phyloP scores from a whole-genome alignment of 1,140 invertebrate genomes.

The Cephus cinctus region DNA sequence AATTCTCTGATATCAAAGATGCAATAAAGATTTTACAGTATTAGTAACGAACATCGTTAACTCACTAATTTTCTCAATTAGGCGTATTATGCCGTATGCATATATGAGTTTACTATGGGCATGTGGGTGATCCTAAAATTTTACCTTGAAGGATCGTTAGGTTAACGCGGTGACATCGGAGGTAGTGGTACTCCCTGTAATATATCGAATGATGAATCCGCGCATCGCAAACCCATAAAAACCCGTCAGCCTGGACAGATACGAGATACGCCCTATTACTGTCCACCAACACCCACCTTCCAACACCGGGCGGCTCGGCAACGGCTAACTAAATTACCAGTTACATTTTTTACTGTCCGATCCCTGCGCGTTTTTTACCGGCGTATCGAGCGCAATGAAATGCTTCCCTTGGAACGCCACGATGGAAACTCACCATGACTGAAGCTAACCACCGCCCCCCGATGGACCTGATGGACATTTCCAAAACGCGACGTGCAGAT shows the following conservation, averaged over 20 bases:
- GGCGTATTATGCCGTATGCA: no score
- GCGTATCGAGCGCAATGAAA: constrained; percentile 49
- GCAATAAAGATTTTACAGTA: no score
- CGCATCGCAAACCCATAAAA: constrained; percentile 55
- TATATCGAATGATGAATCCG: constrained; percentile 54
- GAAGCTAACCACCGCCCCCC: no score
- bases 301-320: constrained; percentile 41
- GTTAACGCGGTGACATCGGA: constrained; percentile 44
- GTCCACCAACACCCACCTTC: constrained; percentile 40
- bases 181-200: constrained; percentile 33
- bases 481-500: no score
- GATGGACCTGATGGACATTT: no score
- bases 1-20: no score
- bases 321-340: constrained; percentile 56
- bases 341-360: constrained; percentile 56
- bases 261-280: constrained; percentile 56
- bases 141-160: constrained; percentile 41
- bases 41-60: no score
- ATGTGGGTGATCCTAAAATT: no score
- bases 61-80: no score
- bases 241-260: constrained; percentile 51
- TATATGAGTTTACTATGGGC: no score
- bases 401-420: constrained; percentile 31
- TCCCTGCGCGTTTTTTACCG: constrained; percentile 45
- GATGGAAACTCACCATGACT: constrained; percentile 14